Percentiles rank a stretch among this genome's conserved stretches.
These are phyloP conservation scores for Drosophila algonquin DNA, from an alignment of 2,888 invertebrate species.

Conservation along the genomic window DNA sequence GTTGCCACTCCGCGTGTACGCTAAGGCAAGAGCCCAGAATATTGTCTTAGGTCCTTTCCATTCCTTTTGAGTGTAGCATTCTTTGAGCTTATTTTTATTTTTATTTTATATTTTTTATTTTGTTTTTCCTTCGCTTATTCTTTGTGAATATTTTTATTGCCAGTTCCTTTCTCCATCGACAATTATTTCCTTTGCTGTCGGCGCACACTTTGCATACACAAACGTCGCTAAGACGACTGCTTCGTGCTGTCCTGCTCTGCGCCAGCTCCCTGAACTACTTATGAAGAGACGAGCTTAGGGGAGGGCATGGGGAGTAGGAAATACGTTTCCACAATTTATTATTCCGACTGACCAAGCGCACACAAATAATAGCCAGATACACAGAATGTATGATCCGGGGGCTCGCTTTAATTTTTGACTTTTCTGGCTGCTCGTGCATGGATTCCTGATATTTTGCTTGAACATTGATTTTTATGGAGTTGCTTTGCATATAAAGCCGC, in stretches of 20 bases:
- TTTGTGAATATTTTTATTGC: slow-evolving; percentile 11
- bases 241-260: too few species aligned
- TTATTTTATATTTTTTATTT: neutral
- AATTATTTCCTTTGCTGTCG: slow-evolving; percentile 15
- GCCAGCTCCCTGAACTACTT: neutral
- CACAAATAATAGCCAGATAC: neutral
- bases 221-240: neutral
- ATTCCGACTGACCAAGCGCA: neutral
- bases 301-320: neutral
- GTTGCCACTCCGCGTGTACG: slow-evolving; percentile 22
- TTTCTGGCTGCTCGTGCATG: slow-evolving; percentile 55
- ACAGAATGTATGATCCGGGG: neutral
- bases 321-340: neutral
- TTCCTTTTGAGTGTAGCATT: neutral
- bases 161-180: neutral
- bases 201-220: slow-evolving; percentile 7
- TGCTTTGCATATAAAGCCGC: slow-evolving; percentile 51
- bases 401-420: neutral
- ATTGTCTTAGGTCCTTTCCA: neutral
- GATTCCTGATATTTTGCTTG: slow-evolving; percentile 16
- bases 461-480: slow-evolving; percentile 6
- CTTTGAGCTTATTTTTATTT: neutral
- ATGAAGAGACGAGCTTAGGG: neutral
- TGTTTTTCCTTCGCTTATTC: neutral
- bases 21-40: neutral